These are phyloP conservation scores for Trichopria drosophilae DNA, from an alignment of 2,888 invertebrate genomes.

Conservation along the genomic window DNA sequence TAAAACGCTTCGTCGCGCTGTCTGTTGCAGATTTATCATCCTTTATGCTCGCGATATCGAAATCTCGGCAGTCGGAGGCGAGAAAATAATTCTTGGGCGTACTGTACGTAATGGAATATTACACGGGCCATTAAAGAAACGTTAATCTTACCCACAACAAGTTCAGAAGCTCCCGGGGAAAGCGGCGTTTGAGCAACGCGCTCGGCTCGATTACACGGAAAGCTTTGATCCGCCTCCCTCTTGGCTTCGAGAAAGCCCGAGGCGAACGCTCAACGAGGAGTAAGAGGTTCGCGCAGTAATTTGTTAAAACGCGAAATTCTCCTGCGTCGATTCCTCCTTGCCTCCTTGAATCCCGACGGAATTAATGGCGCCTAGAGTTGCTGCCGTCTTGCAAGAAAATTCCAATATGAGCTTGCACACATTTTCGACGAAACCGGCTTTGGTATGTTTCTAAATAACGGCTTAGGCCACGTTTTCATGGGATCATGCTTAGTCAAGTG, in stretches of 20 bases:
- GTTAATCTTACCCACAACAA: conserved; percentile 58
- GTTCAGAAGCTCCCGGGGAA: conserved; percentile 45
- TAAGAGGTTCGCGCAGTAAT: conserved; percentile 43
- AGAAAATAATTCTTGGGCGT: conserved; percentile 41
- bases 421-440: too few relatives aligned
- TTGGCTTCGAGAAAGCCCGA: too few relatives aligned
- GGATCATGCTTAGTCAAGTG: too few relatives aligned
- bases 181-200: conserved; percentile 39
- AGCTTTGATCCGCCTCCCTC: conserved; percentile 53
- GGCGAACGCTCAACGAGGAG: conserved; percentile 33
- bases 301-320: conserved; percentile 52
- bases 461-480: too few relatives aligned
- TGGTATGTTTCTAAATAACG: too few relatives aligned
- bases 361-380: too few relatives aligned
- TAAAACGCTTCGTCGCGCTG: too few relatives aligned
- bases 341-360: conserved; percentile 13
- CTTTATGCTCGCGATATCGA: too few relatives aligned
- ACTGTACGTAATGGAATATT: conserved; percentile 55
- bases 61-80: too few relatives aligned
- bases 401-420: too few relatives aligned
- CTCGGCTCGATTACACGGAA: conserved; percentile 49
- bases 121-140: conserved; percentile 58
- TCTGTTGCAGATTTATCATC: too few relatives aligned
- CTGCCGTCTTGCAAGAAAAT: too few relatives aligned
- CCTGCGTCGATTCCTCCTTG: conserved; percentile 33